Evolutionary conservation across 2,113 vertebrate genomes (phyloP).

Genomic region (Ardeotis arabs): DNA sequence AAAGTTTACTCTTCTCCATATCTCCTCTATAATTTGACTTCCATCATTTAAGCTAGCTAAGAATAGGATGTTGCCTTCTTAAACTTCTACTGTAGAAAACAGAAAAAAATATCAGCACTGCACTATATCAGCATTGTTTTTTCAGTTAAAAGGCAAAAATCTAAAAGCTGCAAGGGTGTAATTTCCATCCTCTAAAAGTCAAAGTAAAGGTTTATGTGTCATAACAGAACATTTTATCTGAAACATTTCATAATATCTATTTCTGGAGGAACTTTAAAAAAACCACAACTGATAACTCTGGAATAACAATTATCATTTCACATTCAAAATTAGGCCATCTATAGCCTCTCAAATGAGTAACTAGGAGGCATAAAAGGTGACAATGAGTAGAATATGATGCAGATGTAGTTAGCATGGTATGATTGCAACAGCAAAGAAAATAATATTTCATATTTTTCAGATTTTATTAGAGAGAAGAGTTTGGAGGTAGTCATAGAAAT

Average conservation of each 20-base stretch:
- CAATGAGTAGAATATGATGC: not conserved
- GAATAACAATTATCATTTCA: not conserved
- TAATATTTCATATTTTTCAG: not conserved
- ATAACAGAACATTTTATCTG: not conserved
- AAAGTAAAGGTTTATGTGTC: not conserved
- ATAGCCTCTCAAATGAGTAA: not conserved
- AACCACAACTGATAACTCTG: not conserved
- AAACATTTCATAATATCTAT: not conserved
- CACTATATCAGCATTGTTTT: not conserved
- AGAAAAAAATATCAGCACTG: not conserved
- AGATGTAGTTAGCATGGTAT: not conserved
- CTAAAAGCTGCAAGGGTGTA: not conserved
- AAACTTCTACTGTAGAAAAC: not conserved
- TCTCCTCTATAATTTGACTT: not conserved
- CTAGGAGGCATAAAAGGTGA: not conserved
- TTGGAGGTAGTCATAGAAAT: not conserved
- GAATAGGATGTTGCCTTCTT: not conserved
- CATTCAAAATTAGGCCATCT: not conserved
- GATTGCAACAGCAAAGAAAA: not conserved
- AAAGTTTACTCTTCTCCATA: not conserved
- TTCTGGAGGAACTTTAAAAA: not conserved
- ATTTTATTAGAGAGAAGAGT: not conserved
- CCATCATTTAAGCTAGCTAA: not conserved
- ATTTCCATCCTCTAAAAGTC: not conserved
- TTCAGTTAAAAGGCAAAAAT: not conserved